Evolutionary conservation across 2,113 vertebrate species (phyloP), one percentile per base, ranked within the genome.

Genomic region (Entomyzon cyanotis): DNA sequence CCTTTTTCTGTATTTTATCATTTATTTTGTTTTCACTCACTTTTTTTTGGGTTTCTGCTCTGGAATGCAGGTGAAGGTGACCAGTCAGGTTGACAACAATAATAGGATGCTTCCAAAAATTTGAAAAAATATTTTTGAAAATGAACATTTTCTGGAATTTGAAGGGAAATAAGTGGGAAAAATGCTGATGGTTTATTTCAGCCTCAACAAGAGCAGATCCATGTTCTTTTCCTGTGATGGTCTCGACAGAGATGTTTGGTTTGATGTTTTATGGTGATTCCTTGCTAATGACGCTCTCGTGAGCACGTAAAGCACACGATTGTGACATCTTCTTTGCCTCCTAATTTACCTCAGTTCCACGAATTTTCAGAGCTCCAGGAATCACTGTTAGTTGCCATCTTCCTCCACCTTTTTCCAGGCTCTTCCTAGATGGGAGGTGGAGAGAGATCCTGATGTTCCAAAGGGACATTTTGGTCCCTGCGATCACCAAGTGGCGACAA

Each of bases 211-310:
- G 75, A 73, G 47, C 11, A 9, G 6, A 59, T 79, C 55, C 21
- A 4, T 59, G 31, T 22, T 30, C 23, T 65, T 68, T 55, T n/a
- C 30, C 8, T 35, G 33, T 15, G 39, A 6, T 30, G 19, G 10
- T 60, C 33, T 74, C 42, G 35, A 74, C 1, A 52, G 50, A 49
- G 19, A 17, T 12, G 8, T 55, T 85, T 46, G 21, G 41, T 75
- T 90, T 30, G 50, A 2, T 47, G 16, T 28, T 88, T 85, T 44
- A 16, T 2, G 1, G 39, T 17, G n/a, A 21, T 15, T 56, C 71
- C 30, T 31, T 44, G 24, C 21, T 75, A 55, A 59, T 0, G 0
- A 16, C 20, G 15, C 1, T 59, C 20, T n/a, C 22, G 1, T 0
- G 18, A 49, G 14, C 47, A 33, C 0, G 2, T 63, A 42, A 52